Evolutionary conservation across 2,113 vertebrate species (phyloP), one percentile per base, ranked within the genome.

Genomic region (Pterocles orientalis): DNA sequence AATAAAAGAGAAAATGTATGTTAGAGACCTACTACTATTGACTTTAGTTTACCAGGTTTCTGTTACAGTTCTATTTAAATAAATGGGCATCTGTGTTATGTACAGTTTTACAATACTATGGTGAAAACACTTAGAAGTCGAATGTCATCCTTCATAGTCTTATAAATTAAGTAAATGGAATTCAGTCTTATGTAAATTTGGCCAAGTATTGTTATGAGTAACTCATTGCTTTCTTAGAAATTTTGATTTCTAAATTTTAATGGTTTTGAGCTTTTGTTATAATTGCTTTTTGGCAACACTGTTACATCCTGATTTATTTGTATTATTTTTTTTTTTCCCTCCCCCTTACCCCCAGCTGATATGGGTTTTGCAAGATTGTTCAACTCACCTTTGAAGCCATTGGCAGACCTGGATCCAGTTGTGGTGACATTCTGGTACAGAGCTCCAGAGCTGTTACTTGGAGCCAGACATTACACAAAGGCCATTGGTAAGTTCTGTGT

Each of bases 401-500:
- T 99, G 93, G 99, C 99, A 92, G 99, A 99, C 97, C 97, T 99
- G 97, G 99, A 99, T 98, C 99, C 99, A 8, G 99, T 99, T 75
- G 99, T 99, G 87, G 99, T 99, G 78, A 99, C 99, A 4, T 99
- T 99, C 97, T 99, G 99, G 99, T 99, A 99, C 92, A 98, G 99
- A 97, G 99, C 99, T 81, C 99, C 99, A 80, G 99, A 99, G 95
- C 98, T 99, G 91, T 97, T 99, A 78, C 98, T 99, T 90, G 99
- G 99, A 87, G 99, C 99, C 45, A 98, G 99, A 71, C 99, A 99
- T 98, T 99, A 99, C 97, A 99, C 99, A 97, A 99, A 99, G 98
- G 99, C 99, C 92, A 99, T 99, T 69, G 99, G 99, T 99, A 97
- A 98, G 99, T 98, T 95, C 81, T 86, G 6, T 50, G 26, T 83